phyloP scores from a whole-genome alignment of 2,113 vertebrate species.

The Carassius auratus region DNA sequence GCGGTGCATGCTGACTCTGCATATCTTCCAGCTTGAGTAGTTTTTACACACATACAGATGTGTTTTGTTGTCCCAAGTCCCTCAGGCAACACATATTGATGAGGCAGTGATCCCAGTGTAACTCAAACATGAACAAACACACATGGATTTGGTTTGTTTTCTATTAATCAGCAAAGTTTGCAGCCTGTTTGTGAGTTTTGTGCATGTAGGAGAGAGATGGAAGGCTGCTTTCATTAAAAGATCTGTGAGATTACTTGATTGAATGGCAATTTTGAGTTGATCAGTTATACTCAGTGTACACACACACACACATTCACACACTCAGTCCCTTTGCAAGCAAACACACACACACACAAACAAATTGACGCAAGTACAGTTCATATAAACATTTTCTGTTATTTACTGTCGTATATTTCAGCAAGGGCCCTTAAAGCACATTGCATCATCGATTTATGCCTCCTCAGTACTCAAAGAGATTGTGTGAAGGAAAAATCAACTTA shows the following conservation, averaged over 20 bases:
- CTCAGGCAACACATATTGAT: background rate
- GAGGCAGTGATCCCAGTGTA: background rate
- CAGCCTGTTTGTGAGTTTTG: background rate
- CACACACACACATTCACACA: slow-evolving; percentile 26
- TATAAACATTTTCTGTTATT: slow-evolving; percentile 1
- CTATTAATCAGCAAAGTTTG: slow-evolving; percentile 26
- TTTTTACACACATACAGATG: slow-evolving; percentile 10
- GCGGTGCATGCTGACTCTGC: slow-evolving; percentile 1
- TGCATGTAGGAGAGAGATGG: background rate
- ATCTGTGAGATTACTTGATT: slow-evolving; percentile 63
- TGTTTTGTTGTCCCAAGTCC: slow-evolving; percentile 14
- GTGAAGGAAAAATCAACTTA: background rate
- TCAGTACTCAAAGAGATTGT: background rate
- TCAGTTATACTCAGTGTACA: slow-evolving; percentile 65
- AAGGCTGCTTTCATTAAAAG: slow-evolving; percentile 55
- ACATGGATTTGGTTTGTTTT: slow-evolving; percentile 21
- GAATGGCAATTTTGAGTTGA: slow-evolving; percentile 64
- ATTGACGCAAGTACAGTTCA: background rate
- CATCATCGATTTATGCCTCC: background rate
- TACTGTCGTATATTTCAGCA: background rate
- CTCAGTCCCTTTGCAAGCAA: background rate
- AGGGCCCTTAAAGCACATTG: background rate
- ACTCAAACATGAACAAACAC: slow-evolving; percentile 27
- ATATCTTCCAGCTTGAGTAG: slow-evolving; percentile 17
- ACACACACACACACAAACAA: slow-evolving; percentile 13